Conservation (phyloP, 2,797 vertebrate genomes). For the Agapornis canus region DNA sequence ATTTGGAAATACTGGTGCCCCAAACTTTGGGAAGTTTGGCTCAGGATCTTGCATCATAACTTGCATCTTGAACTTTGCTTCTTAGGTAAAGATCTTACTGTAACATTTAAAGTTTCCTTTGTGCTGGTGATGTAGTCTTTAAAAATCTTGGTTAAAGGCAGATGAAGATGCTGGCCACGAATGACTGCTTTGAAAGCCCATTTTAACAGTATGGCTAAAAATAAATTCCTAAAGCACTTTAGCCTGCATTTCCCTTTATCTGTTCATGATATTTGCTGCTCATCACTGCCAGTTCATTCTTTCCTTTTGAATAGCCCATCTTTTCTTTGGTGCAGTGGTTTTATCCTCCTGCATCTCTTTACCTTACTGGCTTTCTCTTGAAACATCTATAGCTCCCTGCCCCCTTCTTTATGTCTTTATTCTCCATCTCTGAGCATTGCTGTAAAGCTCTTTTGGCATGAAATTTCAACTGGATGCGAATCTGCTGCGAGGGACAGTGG, state of each 20-base stretch:
- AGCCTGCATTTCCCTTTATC: background rate
- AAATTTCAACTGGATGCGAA: background rate
- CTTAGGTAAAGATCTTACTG: background rate
- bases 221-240: background rate
- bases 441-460: background rate
- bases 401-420: background rate
- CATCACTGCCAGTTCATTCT: background rate
- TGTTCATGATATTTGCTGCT: background rate
- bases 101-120: background rate
- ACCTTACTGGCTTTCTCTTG: background rate
- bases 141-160: background rate
- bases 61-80: background rate
- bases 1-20: background rate
- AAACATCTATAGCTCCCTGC: background rate
- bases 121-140: background rate
- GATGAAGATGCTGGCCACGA: background rate
- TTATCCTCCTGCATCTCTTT: background rate
- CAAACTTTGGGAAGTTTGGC: background rate
- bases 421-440: background rate
- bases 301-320: background rate
- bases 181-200: background rate
- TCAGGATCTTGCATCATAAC: background rate
- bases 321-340: background rate
- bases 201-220: slow-evolving; percentile 13
- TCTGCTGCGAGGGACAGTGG: background rate